Evolutionary conservation across 2,113 vertebrate species (phyloP).

Genomic region (Dipodomys ordii): DNA sequence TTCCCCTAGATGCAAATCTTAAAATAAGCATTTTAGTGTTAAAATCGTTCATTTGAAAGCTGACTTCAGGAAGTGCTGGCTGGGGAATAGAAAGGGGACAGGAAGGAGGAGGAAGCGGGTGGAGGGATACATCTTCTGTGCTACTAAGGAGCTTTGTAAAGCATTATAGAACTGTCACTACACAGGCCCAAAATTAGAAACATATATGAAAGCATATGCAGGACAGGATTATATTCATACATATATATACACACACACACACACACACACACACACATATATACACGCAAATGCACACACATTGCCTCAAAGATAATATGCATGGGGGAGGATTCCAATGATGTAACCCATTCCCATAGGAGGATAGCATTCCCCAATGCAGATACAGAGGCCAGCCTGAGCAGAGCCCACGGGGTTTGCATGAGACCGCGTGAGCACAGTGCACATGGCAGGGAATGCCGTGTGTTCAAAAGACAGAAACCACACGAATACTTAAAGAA

Average conservation of each 20-base stretch:
- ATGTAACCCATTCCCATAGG: no score
- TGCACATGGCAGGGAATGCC: background rate
- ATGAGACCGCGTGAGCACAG: rapidly evolving
- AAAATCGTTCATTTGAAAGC: background rate
- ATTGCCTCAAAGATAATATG: no score
- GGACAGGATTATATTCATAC: no score
- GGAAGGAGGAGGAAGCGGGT: background rate
- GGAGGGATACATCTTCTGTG: background rate
- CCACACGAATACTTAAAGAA: background rate
- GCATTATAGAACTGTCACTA: background rate
- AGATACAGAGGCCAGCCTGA: background rate
- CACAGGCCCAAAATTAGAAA: no score
- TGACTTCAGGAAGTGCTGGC: background rate
- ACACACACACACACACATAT: no score
- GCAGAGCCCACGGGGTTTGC: background rate
- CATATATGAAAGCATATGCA: no score
- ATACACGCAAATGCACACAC: no score
- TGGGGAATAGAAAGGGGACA: background rate
- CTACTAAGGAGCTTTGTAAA: background rate
- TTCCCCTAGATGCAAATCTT: background rate
- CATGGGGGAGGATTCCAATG: no score
- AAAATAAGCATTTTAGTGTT: background rate
- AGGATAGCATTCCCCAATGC: background rate
- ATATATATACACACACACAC: no score
- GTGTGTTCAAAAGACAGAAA: background rate